A percentile compares a stretch with the other conserved stretches of the same genome.
Evolutionary conservation across 2,113 vertebrate genomes (phyloP).

Genomic region (Tringa solitaria): DNA sequence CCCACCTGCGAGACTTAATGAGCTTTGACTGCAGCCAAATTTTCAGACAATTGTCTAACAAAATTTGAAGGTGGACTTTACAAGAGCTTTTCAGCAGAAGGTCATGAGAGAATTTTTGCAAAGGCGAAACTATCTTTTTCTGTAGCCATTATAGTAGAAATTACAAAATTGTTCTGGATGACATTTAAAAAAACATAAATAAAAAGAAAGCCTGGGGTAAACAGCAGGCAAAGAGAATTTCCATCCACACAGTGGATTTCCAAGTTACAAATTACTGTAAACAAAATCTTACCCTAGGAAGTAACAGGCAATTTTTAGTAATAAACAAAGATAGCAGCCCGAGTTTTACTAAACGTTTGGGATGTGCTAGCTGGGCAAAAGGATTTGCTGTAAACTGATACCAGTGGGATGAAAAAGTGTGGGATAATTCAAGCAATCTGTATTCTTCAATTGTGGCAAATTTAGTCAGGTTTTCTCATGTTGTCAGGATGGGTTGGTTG

Average conservation of each 20-base stretch:
- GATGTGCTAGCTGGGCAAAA: background rate
- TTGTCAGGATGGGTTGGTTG: background rate
- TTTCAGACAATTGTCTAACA: background rate
- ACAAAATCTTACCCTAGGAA: background rate
- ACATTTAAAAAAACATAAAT: background rate
- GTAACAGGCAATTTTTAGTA: background rate
- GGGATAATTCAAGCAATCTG: background rate
- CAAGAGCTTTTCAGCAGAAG: background rate
- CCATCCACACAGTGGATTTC: background rate
- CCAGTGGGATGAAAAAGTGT: background rate
- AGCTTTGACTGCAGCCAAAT: background rate
- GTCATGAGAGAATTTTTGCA: background rate
- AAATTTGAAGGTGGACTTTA: background rate
- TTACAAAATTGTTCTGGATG: background rate
- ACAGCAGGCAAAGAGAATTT: background rate
- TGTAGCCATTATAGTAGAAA: background rate
- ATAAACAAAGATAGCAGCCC: background rate
- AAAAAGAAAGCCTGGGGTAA: background rate
- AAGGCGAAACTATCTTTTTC: background rate
- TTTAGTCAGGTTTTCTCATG: background rate
- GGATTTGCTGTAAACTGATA: background rate
- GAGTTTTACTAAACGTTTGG: background rate
- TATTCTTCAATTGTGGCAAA: background rate
- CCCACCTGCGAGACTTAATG: background rate
- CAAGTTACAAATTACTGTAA: background rate